Conservation (phyloP, 2,888 invertebrate genomes). For the Cacoxenus indagator region DNA sequence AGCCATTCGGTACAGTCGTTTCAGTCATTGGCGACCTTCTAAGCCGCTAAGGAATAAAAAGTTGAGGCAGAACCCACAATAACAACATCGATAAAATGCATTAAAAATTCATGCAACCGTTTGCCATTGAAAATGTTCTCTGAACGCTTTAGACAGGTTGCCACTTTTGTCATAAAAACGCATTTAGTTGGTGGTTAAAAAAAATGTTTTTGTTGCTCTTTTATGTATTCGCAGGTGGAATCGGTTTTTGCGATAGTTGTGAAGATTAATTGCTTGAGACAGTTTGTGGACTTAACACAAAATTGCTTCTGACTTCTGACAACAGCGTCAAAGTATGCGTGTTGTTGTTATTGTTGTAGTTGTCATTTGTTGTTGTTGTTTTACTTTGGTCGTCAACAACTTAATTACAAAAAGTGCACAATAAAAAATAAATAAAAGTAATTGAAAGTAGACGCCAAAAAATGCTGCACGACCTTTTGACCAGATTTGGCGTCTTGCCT, state of each 20-base stretch:
- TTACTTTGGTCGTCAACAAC: conserved; percentile 14
- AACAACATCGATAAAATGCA: too few relatives aligned
- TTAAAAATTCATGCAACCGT: conserved; percentile 24
- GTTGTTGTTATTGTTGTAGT: conserved; percentile 2
- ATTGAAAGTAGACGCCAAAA: conserved; percentile 22
- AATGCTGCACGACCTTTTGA: conserved; percentile 41
- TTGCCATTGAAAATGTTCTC: conserved; percentile 66
- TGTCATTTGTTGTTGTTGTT: conserved; percentile 8
- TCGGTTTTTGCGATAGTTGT: conserved; percentile 33
- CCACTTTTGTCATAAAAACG: conserved; percentile 59
- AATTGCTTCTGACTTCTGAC: conserved; percentile 21
- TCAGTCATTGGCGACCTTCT: conserved; percentile 50
- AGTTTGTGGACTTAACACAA: conserved; percentile 42
- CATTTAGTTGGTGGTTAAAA: conserved; percentile 14
- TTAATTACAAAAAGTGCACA: conserved; percentile 14
- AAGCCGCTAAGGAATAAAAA: conserved; percentile 54
- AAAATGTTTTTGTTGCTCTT: conserved; percentile 6
- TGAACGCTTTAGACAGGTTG: conserved; percentile 65
- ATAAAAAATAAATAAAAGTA: conserved; percentile 10
- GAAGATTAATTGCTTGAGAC: conserved; percentile 66
- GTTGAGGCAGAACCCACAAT: not conserved
- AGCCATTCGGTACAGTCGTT: not conserved
- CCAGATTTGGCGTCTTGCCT: conserved; percentile 39
- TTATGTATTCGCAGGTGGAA: conserved; percentile 26
- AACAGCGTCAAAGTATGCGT: conserved; percentile 8